Percentiles rank a stretch among this genome's conserved stretches.
Conservation (phyloP, 2,113 vertebrate species). For the Anarrhichthys ocellatus region DNA sequence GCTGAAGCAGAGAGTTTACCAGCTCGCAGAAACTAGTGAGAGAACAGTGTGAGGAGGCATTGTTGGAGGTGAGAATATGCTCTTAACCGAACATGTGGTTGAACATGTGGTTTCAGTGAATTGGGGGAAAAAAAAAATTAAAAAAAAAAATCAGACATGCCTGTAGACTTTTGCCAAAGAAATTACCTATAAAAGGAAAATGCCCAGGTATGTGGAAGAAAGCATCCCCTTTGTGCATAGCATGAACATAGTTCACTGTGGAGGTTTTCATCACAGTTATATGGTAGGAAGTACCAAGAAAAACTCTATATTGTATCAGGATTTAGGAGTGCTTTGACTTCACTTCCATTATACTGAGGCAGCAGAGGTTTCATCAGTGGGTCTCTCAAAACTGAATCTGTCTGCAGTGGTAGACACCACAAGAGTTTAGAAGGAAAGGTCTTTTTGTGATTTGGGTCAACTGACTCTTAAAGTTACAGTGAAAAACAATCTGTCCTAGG, state of each 20-base stretch:
- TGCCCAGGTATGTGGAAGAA: not conserved
- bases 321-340: not conserved
- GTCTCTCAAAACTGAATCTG: not conserved
- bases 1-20: conserved; percentile 86
- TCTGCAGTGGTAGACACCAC: not conserved
- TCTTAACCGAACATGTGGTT: not conserved
- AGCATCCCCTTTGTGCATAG: not conserved
- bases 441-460: not conserved
- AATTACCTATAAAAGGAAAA: not conserved
- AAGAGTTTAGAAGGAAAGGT: not conserved
- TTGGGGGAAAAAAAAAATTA: not conserved
- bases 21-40: conserved; percentile 87
- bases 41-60: not conserved
- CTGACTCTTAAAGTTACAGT: not conserved
- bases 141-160: not conserved
- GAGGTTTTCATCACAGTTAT: not conserved
- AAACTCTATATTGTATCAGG: too few species aligned
- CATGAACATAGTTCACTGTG: not conserved
- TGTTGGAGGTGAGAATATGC: not conserved
- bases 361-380: not conserved
- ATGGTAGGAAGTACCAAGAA: too few species aligned
- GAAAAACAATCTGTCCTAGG: not conserved
- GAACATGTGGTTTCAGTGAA: not conserved
- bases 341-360: not conserved
- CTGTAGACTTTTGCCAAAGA: not conserved